phyloP scores from a whole-genome alignment of 2,113 vertebrate species.

The Oceanodroma tethys region DNA sequence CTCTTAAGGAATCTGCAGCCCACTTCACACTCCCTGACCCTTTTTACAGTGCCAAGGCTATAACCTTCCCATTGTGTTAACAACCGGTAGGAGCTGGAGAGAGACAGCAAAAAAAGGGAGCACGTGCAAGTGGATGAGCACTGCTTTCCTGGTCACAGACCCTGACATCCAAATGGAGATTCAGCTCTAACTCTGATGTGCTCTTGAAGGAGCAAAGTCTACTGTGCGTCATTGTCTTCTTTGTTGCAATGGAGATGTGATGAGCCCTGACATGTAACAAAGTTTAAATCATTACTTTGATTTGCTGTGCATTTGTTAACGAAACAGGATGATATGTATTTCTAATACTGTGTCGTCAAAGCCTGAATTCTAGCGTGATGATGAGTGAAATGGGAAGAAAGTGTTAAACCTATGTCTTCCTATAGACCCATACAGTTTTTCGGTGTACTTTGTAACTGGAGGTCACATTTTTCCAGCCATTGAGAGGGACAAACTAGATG shows the following conservation, averaged over 20 bases:
- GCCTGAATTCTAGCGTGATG: not conserved
- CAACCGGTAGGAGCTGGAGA: not conserved
- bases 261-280: not conserved
- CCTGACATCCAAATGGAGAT: not conserved
- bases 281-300: not conserved
- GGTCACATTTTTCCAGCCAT: not conserved
- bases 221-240: not conserved
- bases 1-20: not conserved
- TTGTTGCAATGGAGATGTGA: not conserved
- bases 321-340: not conserved
- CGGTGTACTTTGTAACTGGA: not conserved
- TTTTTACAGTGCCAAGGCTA: not conserved
- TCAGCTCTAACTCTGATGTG: not conserved
- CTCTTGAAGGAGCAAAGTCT: not conserved
- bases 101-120: not conserved
- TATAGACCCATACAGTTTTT: not conserved
- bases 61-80: slow-evolving; percentile 16
- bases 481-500: not conserved
- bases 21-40: not conserved
- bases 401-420: not conserved
- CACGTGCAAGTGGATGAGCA: not conserved
- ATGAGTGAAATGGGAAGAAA: not conserved
- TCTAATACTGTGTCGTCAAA: not conserved
- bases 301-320: not conserved
- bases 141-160: not conserved